Conservation (phyloP, 2,888 invertebrate species). For the Criorhina ranunculi region DNA sequence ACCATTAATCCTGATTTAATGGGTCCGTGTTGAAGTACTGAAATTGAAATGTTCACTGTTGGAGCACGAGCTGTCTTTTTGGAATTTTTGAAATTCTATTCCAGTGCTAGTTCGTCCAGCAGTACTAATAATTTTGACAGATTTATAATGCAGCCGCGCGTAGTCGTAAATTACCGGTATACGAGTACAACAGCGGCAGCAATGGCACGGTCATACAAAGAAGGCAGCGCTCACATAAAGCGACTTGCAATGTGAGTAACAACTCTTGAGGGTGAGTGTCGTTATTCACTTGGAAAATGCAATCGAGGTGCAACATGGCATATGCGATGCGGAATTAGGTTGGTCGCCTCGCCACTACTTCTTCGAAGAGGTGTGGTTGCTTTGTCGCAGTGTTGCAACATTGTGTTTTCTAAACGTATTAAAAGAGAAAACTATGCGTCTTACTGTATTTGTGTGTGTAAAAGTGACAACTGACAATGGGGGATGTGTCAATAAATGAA, state of each 20-base stretch:
- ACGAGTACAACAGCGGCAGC: constrained; percentile 10
- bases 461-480: constrained; percentile 22
- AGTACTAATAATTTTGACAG: constrained; percentile 70
- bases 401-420: constrained; percentile 19
- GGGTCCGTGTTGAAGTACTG: constrained; percentile 67
- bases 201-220: constrained; percentile 35
- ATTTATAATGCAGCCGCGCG: constrained; percentile 68
- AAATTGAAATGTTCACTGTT: constrained; percentile 68
- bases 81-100: constrained; percentile 72
- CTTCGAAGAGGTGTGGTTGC: constrained; percentile 47
- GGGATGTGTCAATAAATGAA: constrained; percentile 23
- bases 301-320: constrained; percentile 46
- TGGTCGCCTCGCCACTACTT: constrained; percentile 17
- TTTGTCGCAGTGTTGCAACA: constrained; percentile 17
- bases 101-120: constrained; percentile 50
- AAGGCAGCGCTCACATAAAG: constrained; percentile 34
- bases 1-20: constrained; percentile 71
- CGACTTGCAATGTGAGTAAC: constrained; percentile 39
- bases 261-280: constrained; percentile 65
- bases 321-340: constrained; percentile 62
- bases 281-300: constrained; percentile 44
- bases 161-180: constrained; percentile 58
- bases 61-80: constrained; percentile 17
- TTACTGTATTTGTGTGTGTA: constrained; percentile 29
- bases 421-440: constrained; percentile 1